phyloP scores from a whole-genome alignment of 2,888 invertebrate species.

The Phaonia tiefii region DNA sequence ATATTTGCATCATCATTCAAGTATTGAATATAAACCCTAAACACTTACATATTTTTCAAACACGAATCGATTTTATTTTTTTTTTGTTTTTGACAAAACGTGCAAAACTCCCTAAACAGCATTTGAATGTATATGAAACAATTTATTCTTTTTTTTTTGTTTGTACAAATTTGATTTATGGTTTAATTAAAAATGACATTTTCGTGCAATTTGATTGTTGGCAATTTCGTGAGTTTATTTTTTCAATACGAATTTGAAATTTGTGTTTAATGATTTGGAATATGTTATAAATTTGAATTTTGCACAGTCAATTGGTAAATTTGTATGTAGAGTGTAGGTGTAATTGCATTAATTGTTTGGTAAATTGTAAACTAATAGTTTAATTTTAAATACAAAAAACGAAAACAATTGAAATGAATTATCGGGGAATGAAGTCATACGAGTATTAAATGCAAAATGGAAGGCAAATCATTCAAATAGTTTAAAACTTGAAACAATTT shows the following conservation, averaged over 20 bases:
- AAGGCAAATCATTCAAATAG: too few species aligned
- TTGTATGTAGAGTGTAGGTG: too few species aligned
- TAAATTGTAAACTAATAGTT: too few species aligned
- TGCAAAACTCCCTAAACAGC: background rate
- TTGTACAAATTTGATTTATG: constrained; percentile 29
- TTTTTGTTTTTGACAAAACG: background rate
- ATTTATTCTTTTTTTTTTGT: too few species aligned
- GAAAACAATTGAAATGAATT: too few species aligned
- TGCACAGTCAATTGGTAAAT: background rate
- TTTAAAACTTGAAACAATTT: too few species aligned
- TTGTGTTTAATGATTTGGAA: constrained; percentile 6
- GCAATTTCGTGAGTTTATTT: background rate
- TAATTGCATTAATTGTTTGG: too few species aligned
- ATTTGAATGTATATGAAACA: background rate
- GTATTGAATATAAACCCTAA: background rate
- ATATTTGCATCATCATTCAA: background rate
- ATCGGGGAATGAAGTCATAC: too few species aligned
- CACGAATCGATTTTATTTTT: background rate
- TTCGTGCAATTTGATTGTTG: background rate
- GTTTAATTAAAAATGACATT: constrained; percentile 31
- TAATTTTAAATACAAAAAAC: too few species aligned
- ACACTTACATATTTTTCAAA: background rate
- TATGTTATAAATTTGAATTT: background rate
- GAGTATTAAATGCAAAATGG: too few species aligned
- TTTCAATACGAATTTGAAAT: background rate